phyloP scores from a whole-genome alignment of 2,113 vertebrate species.

The Oreochromis aureus region DNA sequence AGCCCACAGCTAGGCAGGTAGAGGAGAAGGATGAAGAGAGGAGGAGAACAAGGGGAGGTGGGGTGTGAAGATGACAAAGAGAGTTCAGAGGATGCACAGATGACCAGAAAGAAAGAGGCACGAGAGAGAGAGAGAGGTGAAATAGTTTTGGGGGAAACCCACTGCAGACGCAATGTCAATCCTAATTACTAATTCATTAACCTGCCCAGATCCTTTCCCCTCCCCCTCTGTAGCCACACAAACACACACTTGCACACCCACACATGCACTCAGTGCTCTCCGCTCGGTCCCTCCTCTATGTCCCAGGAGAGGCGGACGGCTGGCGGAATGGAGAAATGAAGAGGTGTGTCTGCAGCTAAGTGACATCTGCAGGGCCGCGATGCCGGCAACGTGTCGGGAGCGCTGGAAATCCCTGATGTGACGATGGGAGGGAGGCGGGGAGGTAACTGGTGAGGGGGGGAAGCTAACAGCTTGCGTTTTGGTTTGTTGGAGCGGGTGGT shows the following conservation, averaged over 20 bases:
- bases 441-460: slow-evolving; percentile 1
- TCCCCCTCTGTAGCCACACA: background rate
- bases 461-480: slow-evolving; percentile 51
- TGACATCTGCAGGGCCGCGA: slow-evolving; percentile 60
- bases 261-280: slow-evolving; percentile 16
- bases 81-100: slow-evolving; percentile 30
- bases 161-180: slow-evolving; percentile 60
- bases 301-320: slow-evolving; percentile 39
- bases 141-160: slow-evolving; percentile 32
- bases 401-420: slow-evolving; percentile 51
- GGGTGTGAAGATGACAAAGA: slow-evolving; percentile 47
- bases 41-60: background rate
- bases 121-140: background rate
- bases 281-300: slow-evolving; percentile 3
- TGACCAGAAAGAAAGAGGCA: slow-evolving; percentile 15
- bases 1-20: slow-evolving; percentile 36
- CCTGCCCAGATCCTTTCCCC: slow-evolving; percentile 45
- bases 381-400: slow-evolving; percentile 39
- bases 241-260: slow-evolving; percentile 1
- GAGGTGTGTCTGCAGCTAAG: slow-evolving; percentile 54
- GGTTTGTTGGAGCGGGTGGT: slow-evolving; percentile 28
- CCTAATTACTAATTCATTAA: slow-evolving; percentile 79
- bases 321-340: slow-evolving; percentile 54
- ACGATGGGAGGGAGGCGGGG: slow-evolving; percentile 12
- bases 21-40: background rate